Evolutionary conservation across 2,888 invertebrate species (phyloP), one percentile per base, ranked within the genome.

Genomic region (Copidosoma aretas): DNA sequence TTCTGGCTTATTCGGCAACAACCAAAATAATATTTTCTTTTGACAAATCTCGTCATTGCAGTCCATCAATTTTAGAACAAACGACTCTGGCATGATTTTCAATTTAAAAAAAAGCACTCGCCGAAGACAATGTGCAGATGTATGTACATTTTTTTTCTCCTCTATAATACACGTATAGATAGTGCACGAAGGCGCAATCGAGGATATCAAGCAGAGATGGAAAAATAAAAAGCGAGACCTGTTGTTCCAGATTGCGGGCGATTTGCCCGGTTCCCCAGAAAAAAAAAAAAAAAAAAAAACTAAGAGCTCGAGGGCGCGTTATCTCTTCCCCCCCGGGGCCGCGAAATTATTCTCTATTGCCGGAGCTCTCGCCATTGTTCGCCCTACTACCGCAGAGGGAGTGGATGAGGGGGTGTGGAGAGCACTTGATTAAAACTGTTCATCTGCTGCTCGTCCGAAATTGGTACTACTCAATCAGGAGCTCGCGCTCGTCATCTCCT

Each of bases 361-460:
- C 21, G 51, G n/a, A n/a, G n/a, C n/a, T 5, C 32, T 8, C 32
- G 32, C 32, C 62, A 63, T 65, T 69, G 58, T 65, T 60, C 53
- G 43, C n/a, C n/a, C n/a, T n/a, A 12, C 32, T 32, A 8, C 32
- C 8, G 32, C 32, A 32, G 32, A 5, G 32, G 32, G 32, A 5
- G 4, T 32, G 32, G 32, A 32, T 32, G 32, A 8, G 32, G 32
- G 32, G 32, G 32, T 32, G 32, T 32, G 14, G 52, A 32, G 32
- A 62, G 60, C 59, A 63, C 60, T 66, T 60, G 66, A 70, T 70
- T 66, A 63, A 70, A 70, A 70, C 56, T 51, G 41, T 60, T 60
- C 65, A 21, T 54, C 24, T 19, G n/a, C 25, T 32, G 32, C 32
- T 8, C n/a, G n/a, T 5, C 41, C 21, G 53, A 61, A 58, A 59